These are phyloP conservation scores for Helarctos malayanus DNA, from an alignment of 2,797 vertebrate species.

Conservation along the genomic window DNA sequence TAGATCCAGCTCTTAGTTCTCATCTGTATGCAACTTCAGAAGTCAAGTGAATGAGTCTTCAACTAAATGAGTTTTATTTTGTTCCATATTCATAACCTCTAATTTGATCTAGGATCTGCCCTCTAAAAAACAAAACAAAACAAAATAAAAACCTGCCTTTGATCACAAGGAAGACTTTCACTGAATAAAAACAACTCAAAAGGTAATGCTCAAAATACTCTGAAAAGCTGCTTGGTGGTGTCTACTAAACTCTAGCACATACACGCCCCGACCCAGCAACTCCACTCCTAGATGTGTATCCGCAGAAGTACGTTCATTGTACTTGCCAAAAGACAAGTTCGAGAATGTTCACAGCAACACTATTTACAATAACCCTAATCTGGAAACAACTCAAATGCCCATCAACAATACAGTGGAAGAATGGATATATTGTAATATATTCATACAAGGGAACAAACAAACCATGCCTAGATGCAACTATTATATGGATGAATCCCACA, in stretches of 20 bases:
- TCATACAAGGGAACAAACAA: background rate
- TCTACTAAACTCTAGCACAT: background rate
- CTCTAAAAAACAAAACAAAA: slow-evolving; percentile 42
- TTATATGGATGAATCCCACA: background rate
- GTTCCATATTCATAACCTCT: background rate
- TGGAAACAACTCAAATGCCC: slow-evolving; percentile 25
- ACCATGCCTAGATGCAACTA: background rate
- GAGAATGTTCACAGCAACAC: background rate
- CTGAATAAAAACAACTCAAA: slow-evolving; percentile 50
- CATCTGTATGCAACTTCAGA: background rate
- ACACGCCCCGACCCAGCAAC: background rate
- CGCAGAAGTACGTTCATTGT: background rate
- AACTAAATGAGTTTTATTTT: slow-evolving; percentile 10
- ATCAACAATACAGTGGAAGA: background rate
- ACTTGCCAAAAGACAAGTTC: background rate
- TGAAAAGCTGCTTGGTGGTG: background rate
- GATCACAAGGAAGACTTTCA: slow-evolving; percentile 25
- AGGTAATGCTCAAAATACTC: background rate
- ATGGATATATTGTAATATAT: background rate
- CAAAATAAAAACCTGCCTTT: background rate
- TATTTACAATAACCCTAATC: background rate
- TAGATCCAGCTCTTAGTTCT: background rate
- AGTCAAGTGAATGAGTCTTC: slow-evolving; percentile 25
- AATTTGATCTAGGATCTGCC: slow-evolving; percentile 15
- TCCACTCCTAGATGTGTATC: background rate